Conservation (phyloP, 2,888 invertebrate genomes). For the Microdon myrmicae region DNA sequence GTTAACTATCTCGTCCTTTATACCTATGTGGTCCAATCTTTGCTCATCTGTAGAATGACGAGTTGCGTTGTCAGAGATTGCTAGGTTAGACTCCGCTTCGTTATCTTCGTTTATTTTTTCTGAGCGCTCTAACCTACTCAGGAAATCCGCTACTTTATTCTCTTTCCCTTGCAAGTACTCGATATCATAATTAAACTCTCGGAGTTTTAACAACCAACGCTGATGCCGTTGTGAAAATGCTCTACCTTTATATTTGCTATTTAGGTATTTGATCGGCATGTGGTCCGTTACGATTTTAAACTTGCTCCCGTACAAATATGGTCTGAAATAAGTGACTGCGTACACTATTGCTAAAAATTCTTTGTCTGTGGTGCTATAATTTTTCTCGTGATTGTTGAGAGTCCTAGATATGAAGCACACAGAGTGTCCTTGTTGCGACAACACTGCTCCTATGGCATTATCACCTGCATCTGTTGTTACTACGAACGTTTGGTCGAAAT, state of each 20-base stretch:
- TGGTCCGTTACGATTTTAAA: conserved; percentile 41
- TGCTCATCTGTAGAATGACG: conserved; percentile 20
- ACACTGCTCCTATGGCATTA: no score
- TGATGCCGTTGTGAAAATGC: conserved; percentile 26
- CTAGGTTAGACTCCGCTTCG: no score
- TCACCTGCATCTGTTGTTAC: no score
- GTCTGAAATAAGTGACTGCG: conserved; percentile 27
- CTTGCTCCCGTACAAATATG: conserved; percentile 27
- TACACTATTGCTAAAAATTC: conserved; percentile 31
- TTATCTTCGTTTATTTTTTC: conserved; percentile 9
- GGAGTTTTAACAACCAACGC: conserved; percentile 33
- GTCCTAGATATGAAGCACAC: no score
- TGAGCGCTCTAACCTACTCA: conserved; percentile 25
- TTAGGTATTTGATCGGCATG: conserved; percentile 31
- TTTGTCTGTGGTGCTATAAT: conserved; percentile 14
- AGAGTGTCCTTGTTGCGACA: no score
- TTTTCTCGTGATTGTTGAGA: no score
- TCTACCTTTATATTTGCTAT: conserved; percentile 35
- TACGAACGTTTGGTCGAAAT: no score
- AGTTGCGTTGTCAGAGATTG: conserved; percentile 14
- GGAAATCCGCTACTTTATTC: conserved; percentile 36
- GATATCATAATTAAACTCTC: conserved; percentile 28
- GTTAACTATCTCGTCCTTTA: no score
- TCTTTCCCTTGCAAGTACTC: conserved; percentile 33
- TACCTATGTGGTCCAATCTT: no score